Conservation (phyloP, 2,888 invertebrate species). For the Melanchra persicariae region DNA sequence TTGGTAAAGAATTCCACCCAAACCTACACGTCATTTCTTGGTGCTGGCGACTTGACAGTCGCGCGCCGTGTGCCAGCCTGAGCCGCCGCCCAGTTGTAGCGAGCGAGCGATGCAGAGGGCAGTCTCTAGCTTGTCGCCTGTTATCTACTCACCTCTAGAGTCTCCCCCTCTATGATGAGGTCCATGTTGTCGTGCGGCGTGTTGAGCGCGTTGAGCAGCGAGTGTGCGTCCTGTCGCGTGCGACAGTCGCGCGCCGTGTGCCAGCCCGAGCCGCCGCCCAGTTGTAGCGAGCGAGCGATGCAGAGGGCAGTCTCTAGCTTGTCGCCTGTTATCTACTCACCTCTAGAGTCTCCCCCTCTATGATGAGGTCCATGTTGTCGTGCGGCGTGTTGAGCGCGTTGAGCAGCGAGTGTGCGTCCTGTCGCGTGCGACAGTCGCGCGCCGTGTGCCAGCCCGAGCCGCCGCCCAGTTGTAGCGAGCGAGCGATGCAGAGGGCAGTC, state of each 20-base stretch:
- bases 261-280: slow-evolving; percentile 87
- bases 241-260: slow-evolving; percentile 76
- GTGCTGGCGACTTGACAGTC: slow-evolving; percentile 62
- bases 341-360: no score
- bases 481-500: slow-evolving; percentile 99
- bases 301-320: slow-evolving; percentile 99
- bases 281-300: slow-evolving; percentile 98
- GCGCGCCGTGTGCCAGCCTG: slow-evolving; percentile 74
- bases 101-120: slow-evolving; percentile 99
- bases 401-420: no score
- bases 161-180: no score
- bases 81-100: slow-evolving; percentile 93
- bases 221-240: no score
- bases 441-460: slow-evolving; percentile 77
- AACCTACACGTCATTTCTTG: no score
- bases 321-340: slow-evolving; percentile 97
- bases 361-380: no score
- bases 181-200: no score
- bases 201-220: no score
- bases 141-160: no score
- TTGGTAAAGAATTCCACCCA: no score
- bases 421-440: no score
- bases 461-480: slow-evolving; percentile 95
- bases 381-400: no score
- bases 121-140: slow-evolving; percentile 99